phyloP scores from a whole-genome alignment of 2,113 vertebrate species.

The Semicossyphus pulcher region DNA sequence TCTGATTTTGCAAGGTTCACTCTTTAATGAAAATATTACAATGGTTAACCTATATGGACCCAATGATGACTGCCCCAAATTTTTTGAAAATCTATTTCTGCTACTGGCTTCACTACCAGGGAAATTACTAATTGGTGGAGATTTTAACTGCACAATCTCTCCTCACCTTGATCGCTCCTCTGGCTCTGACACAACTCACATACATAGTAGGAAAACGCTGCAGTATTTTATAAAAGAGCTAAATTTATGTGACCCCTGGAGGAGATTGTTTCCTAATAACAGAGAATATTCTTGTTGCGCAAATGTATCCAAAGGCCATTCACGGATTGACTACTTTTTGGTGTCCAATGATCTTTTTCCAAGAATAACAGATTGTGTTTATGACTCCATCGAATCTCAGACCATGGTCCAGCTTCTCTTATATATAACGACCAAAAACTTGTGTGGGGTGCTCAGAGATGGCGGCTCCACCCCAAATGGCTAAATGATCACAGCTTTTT shows the following conservation, averaged over 20 bases:
- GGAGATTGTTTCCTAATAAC: not conserved
- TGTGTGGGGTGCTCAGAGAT: not conserved
- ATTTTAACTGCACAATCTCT: too few species aligned
- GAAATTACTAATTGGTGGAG: too few species aligned
- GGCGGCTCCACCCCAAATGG: too few species aligned
- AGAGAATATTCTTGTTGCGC: not conserved
- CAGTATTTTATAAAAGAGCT: not conserved
- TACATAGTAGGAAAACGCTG: not conserved
- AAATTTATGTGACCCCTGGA: not conserved
- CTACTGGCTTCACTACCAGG: too few species aligned
- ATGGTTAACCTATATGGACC: too few species aligned
- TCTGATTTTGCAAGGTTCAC: too few species aligned
- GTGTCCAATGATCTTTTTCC: not conserved
- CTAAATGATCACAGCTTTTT: too few species aligned
- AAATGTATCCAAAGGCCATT: not conserved
- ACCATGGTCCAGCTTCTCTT: constrained; percentile 1
- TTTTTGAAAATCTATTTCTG: too few species aligned
- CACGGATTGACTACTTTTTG: not conserved
- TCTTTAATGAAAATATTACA: too few species aligned
- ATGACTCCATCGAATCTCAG: not conserved
- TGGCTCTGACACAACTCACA: not conserved
- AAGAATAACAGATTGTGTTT: not conserved
- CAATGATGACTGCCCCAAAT: too few species aligned
- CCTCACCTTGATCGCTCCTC: too few species aligned
- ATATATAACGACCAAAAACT: not conserved